phyloP scores from a whole-genome alignment of 2,888 invertebrate species.

The Andrena flavipes region DNA sequence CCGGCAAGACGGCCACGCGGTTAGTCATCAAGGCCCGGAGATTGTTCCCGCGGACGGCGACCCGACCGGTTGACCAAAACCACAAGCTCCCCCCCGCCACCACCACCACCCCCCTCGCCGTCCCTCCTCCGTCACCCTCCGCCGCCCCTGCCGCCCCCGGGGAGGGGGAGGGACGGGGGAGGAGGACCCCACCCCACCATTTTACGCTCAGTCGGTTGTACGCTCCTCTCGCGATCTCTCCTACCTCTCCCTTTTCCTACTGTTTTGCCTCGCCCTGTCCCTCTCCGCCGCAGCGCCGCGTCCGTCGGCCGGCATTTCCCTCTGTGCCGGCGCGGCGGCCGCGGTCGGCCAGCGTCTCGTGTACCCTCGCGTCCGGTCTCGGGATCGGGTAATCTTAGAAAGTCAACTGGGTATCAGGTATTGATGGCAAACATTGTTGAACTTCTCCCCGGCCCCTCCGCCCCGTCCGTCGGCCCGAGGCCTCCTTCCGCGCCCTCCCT shows the following conservation, averaged over 20 bases:
- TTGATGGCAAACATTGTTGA: constrained; percentile 54
- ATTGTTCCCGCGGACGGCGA: constrained; percentile 75
- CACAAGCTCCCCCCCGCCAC: constrained; percentile 75
- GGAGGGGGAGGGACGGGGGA: too few relatives aligned
- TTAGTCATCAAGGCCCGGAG: constrained; percentile 79
- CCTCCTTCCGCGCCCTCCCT: not conserved
- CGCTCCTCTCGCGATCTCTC: constrained; percentile 35
- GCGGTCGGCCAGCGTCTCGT: constrained; percentile 45
- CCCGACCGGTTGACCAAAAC: constrained; percentile 78
- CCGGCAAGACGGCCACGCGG: constrained; percentile 77
- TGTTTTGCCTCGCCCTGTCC: constrained; percentile 28
- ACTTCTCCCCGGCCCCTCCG: not conserved
- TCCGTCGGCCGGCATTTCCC: constrained; percentile 43
- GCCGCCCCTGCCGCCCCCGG: not conserved
- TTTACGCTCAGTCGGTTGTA: not conserved
- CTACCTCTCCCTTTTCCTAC: constrained; percentile 47
- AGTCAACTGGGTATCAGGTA: constrained; percentile 65
- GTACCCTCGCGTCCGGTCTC: constrained; percentile 45
- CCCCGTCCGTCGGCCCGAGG: not conserved
- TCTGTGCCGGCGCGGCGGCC: constrained; percentile 29
- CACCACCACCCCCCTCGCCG: constrained; percentile 32
- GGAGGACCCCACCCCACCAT: not conserved
- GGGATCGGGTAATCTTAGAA: constrained; percentile 66
- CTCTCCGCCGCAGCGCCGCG: not conserved
- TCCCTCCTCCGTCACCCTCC: not conserved